Conservation (phyloP, 2,888 invertebrate species). For the Philaethria dido region DNA sequence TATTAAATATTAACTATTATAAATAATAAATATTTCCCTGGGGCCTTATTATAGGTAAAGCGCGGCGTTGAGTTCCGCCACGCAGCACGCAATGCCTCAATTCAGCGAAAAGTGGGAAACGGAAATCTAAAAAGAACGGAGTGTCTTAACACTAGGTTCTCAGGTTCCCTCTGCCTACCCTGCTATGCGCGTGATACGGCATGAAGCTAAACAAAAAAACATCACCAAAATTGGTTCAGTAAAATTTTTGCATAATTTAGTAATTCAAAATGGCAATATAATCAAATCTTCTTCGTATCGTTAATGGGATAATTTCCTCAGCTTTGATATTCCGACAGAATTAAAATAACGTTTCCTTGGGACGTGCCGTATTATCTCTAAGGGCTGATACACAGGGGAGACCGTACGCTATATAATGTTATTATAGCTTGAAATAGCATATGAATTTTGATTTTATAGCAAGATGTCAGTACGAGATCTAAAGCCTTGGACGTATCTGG, state of each 20-base stretch:
- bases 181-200: too few species aligned
- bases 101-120: too few species aligned
- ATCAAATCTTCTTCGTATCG: conserved; percentile 1
- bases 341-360: conserved; percentile 49
- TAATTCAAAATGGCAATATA: background rate
- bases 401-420: conserved; percentile 23
- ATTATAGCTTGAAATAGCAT: conserved; percentile 18
- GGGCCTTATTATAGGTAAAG: too few species aligned
- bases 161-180: too few species aligned
- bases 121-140: too few species aligned
- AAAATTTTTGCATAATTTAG: background rate
- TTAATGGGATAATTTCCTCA: conserved; percentile 52
- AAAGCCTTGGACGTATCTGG: too few species aligned
- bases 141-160: too few species aligned
- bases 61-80: too few species aligned
- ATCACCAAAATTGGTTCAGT: background rate
- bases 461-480: conserved; percentile 40
- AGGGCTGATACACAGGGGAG: conserved; percentile 27
- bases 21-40: too few species aligned
- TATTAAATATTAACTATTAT: too few species aligned
- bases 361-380: conserved; percentile 38
- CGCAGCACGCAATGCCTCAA: too few species aligned
- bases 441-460: conserved; percentile 24
- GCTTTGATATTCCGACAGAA: conserved; percentile 46
- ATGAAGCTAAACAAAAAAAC: too few species aligned